Percentiles rank a stretch among this genome's conserved stretches.
phyloP scores from a whole-genome alignment of 2,888 invertebrate species.

The Andricus curvator region DNA sequence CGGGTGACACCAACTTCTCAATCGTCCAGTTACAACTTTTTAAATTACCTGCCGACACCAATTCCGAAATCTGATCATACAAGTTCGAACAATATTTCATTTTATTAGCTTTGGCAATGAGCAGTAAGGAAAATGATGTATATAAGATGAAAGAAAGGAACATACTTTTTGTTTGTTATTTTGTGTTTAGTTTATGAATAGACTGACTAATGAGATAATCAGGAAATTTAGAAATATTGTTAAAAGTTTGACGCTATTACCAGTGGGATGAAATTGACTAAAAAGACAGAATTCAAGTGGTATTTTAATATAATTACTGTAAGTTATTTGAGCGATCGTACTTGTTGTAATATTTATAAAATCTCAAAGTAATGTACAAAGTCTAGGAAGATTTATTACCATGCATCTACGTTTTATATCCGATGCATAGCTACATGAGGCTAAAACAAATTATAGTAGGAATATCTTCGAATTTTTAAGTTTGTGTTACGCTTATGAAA shows the following conservation, averaged over 20 bases:
- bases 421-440: not conserved
- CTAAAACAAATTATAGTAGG: not conserved
- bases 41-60: conserved; percentile 64
- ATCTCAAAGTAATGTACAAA: no score
- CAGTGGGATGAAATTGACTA: not conserved
- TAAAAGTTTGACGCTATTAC: no score
- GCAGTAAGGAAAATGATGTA: not conserved
- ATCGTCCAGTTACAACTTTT: conserved; percentile 65
- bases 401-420: not conserved
- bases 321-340: not conserved
- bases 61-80: conserved; percentile 41
- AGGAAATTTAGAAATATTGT: conserved; percentile 13
- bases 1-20: conserved; percentile 62
- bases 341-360: not conserved
- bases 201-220: conserved; percentile 3
- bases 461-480: not conserved
- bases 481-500: not conserved
- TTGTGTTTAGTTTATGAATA: not conserved
- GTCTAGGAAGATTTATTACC: no score
- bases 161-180: not conserved
- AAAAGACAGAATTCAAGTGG: not conserved
- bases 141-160: not conserved
- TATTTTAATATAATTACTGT: not conserved
- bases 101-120: not conserved
- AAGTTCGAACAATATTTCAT: not conserved